Evolutionary conservation across 37 sponge, comb jelly and placozoan species (phyloP).

Genomic region (Oopsacas minuta): DNA sequence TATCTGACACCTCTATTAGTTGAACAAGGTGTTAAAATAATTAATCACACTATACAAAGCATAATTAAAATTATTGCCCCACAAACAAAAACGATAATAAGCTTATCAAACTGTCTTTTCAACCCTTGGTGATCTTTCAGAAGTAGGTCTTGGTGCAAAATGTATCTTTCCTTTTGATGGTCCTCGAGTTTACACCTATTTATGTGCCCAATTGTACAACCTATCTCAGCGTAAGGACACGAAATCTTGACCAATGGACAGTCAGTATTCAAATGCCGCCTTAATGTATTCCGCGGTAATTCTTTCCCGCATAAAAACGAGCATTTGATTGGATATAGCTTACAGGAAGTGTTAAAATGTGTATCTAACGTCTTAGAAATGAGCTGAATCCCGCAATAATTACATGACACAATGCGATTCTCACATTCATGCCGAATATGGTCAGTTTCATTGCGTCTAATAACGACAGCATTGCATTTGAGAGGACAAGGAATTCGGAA

Average conservation of each 20-base stretch:
- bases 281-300: not conserved
- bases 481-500: not conserved
- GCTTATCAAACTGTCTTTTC: no score
- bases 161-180: not conserved
- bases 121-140: not conserved
- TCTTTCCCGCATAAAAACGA: not conserved
- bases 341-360: not conserved
- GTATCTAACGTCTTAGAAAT: not conserved
- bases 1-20: no score
- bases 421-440: not conserved
- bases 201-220: not conserved
- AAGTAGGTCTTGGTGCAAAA: not conserved
- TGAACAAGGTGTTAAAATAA: no score
- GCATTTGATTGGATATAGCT: not conserved
- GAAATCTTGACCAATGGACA: not conserved
- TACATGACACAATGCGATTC: not conserved
- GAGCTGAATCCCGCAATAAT: not conserved
- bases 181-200: not conserved
- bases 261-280: not conserved
- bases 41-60: no score
- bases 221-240: not conserved
- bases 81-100: no score
- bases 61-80: no score
- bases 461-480: not conserved
- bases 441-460: not conserved